A percentile compares a stretch with the other conserved stretches of the same genome.
These are phyloP conservation scores for Clavelina lepadiformis DNA, from an alignment of 23 tunicate species.

Conservation along the genomic window DNA sequence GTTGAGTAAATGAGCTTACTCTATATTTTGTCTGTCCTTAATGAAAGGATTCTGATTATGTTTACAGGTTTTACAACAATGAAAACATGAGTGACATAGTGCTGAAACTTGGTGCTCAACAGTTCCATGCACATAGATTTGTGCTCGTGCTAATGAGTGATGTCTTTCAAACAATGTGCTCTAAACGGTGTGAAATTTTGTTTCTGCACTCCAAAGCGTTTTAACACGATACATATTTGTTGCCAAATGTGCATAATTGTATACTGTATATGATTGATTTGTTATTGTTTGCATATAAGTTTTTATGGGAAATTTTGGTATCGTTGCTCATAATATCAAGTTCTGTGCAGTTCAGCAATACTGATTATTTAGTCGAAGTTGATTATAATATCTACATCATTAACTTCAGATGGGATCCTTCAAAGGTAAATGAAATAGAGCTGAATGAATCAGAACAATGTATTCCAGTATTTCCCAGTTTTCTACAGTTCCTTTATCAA, in stretches of 20 bases:
- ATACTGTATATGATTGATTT: background rate
- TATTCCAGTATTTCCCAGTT: slow-evolving; percentile 68
- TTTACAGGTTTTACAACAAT: slow-evolving; percentile 75
- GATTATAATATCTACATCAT: no score
- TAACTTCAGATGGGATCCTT: slow-evolving; percentile 46
- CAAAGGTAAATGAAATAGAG: slow-evolving; percentile 46
- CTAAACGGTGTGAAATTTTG: slow-evolving; percentile 37
- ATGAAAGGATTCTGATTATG: no score
- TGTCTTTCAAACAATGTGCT: slow-evolving; percentile 88
- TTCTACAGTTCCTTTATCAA: slow-evolving; percentile 69
- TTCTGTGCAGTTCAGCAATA: no score
- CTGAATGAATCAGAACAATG: slow-evolving; percentile 82
- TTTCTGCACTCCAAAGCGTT: no score
- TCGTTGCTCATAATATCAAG: no score
- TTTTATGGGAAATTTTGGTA: background rate
- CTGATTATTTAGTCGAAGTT: no score
- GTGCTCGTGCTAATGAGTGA: slow-evolving; percentile 87
- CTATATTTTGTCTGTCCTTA: no score
- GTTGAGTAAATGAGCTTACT: no score
- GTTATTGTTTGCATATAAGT: background rate
- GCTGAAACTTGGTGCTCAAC: slow-evolving; percentile 52
- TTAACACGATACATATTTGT: no score
- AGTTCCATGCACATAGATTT: slow-evolving; percentile 69
- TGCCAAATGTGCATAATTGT: slow-evolving; percentile 2
- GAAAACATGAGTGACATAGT: slow-evolving; percentile 80